Percentiles rank a stretch among this genome's conserved stretches.
These are phyloP conservation scores for Drosophila punjabiensis DNA, from an alignment of 1,140 invertebrate species.

Conservation along the genomic window DNA sequence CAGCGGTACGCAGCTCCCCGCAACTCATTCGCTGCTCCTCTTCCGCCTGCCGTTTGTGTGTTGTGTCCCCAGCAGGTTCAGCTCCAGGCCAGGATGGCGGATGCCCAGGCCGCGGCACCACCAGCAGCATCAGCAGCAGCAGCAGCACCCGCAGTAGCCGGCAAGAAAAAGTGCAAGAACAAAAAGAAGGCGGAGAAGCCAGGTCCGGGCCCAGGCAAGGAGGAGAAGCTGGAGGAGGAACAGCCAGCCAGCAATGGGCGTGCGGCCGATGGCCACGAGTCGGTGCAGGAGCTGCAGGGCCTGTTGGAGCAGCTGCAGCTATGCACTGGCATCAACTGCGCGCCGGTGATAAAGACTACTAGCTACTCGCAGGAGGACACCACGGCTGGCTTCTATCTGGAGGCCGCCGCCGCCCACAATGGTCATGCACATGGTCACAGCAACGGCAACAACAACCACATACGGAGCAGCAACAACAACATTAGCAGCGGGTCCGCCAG, in stretches of 20 bases:
- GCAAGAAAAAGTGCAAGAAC: conserved; percentile 68
- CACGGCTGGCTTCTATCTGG: not conserved
- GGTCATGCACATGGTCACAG: conserved; percentile 58
- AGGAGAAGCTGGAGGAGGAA: conserved; percentile 23
- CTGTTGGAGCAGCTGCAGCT: conserved; percentile 59
- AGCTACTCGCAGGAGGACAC: not conserved
- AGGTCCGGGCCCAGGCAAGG: conserved; percentile 15
- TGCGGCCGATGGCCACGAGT: not conserved
- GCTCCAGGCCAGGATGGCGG: conserved; percentile 58
- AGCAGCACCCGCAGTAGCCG: conserved; percentile 17
- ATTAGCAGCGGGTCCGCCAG: conserved; percentile 26
- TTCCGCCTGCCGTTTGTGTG: not conserved
- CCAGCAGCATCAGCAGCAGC: conserved; percentile 42
- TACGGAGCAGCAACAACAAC: conserved; percentile 57
- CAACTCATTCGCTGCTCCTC: not conserved
- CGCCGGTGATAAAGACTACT: not conserved
- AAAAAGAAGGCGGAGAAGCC: conserved; percentile 63
- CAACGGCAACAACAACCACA: conserved; percentile 67
- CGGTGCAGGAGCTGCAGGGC: conserved; percentile 34
- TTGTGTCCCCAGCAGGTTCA: not conserved
- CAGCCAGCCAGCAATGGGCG: conserved; percentile 56
- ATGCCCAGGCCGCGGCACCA: conserved; percentile 55
- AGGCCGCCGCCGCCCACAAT: conserved; percentile 28
- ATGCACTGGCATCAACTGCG: conserved; percentile 51
- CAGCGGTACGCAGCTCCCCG: not conserved